Evolutionary conservation across 2,797 vertebrate genomes (phyloP).

Genomic region (Linurgus olivaceus): DNA sequence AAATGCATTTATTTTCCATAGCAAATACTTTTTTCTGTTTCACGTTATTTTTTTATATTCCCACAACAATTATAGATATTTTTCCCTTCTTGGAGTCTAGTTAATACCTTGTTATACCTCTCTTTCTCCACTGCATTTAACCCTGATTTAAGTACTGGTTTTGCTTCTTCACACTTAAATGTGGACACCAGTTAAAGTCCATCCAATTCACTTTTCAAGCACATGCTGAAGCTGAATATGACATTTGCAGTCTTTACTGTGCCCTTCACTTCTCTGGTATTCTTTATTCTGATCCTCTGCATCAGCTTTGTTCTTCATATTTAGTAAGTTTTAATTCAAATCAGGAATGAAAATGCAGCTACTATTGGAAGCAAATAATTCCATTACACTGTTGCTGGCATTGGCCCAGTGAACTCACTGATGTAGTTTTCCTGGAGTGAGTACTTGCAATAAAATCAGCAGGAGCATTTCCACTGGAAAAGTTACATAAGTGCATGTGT

Average conservation of each 20-base stretch:
- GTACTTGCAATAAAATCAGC: background rate
- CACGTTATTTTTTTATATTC: background rate
- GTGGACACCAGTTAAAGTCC: background rate
- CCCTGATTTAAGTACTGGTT: background rate
- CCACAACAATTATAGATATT: background rate
- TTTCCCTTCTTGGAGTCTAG: background rate
- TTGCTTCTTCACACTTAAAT: background rate
- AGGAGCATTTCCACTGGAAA: background rate
- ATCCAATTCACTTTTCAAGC: background rate
- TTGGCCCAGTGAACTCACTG: background rate
- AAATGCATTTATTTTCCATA: background rate
- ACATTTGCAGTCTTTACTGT: background rate
- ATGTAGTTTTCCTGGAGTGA: constrained; percentile 19
- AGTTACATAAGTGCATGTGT: background rate
- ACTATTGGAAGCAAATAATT: background rate
- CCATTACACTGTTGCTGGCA: background rate
- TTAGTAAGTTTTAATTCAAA: background rate
- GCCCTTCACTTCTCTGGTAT: background rate
- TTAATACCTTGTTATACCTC: background rate
- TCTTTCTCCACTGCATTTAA: background rate
- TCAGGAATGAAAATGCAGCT: background rate
- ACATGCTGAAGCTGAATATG: background rate
- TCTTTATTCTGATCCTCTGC: background rate
- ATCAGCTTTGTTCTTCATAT: background rate
- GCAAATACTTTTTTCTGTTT: background rate